Evolutionary conservation across 37 sponge, comb jelly and placozoan species (phyloP), one percentile per base, ranked within the genome.

Genomic region (Bolinopsis microptera): DNA sequence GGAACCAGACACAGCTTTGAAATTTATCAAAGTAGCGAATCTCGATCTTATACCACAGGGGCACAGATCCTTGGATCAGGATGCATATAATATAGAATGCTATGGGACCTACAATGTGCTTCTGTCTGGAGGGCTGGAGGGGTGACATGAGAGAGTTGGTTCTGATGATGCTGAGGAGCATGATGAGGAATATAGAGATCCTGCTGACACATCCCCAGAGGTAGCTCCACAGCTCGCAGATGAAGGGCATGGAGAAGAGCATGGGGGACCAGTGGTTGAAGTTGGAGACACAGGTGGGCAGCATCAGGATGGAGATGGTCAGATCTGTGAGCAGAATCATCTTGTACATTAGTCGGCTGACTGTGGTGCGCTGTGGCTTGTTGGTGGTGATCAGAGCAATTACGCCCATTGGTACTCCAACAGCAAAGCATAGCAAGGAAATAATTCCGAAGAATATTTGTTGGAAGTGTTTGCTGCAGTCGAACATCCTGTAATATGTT

Each of bases 101-200:
- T 9, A 41, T 40, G 90, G 90, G 90, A 18, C 41, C 32, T 8
- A 86, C 25, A 21, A 86, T 34, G 0, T 41, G 61, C 26, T 38
- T 41, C 24, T 39, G 41, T 23, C 36, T 86, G 24, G 90, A 23
- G 32, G 41, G 90, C 23, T 41, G 90, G 25, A 86, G 90, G 26
- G 90, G 90, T 27, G 41, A 41, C 16, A 34, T 86, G 26, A 86
- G 26, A 3, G 90, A 86, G 26, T 41, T 41, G 5, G 90, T 86
- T 26, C 90, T 86, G 48, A 86, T 34, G 61, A 86, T 86, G 90
- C 61, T 86, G 3, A 86, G 90, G 25, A 40, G 32, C 26, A 34
- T 86, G 13, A 86, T 86, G 30, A 86, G 90, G 22, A 86, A 86
- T 0, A 86, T 38, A n/a, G 90, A 86, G 27, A 86, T 86, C 26